Evolutionary conservation across 1,140 invertebrate genomes (phyloP).

Genomic region (Coenobita brevimanus): DNA sequence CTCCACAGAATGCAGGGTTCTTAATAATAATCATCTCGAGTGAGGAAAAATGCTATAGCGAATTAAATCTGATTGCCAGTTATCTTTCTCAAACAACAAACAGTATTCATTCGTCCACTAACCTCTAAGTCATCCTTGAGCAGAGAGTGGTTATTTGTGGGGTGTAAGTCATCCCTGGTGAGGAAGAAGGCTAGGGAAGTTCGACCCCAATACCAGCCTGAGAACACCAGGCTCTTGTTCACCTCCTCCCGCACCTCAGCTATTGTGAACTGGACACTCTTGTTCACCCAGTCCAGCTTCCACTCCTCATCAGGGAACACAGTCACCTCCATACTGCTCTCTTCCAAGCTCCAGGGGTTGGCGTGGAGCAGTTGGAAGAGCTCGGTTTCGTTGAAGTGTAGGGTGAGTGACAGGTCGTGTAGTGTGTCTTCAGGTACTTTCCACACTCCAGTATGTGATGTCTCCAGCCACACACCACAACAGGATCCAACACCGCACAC

Average conservation of each 20-base stretch:
- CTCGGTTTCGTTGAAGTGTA: slow-evolving; percentile 20
- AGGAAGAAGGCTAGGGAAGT: slow-evolving; percentile 25
- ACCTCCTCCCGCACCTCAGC: slow-evolving; percentile 31
- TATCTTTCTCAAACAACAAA: neutral
- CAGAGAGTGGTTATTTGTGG: neutral
- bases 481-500: neutral
- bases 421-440: slow-evolving; percentile 45
- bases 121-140: slow-evolving; percentile 8
- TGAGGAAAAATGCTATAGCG: neutral
- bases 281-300: slow-evolving; percentile 30
- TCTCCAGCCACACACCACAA: neutral
- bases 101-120: neutral
- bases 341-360: neutral
- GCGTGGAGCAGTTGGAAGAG: no score
- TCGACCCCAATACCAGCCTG: slow-evolving; percentile 47
- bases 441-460: slow-evolving; percentile 20
- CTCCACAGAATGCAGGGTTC: no score
- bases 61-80: neutral
- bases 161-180: slow-evolving; percentile 24
- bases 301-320: slow-evolving; percentile 24
- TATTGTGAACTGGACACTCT: slow-evolving; percentile 21
- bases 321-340: slow-evolving; percentile 24
- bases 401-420: slow-evolving; percentile 7
- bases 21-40: no score
- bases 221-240: slow-evolving; percentile 43